Base-by-base conservation (phyloP, 2,797 vertebrate genomes). In the Fistularia tabacaria region DNA sequence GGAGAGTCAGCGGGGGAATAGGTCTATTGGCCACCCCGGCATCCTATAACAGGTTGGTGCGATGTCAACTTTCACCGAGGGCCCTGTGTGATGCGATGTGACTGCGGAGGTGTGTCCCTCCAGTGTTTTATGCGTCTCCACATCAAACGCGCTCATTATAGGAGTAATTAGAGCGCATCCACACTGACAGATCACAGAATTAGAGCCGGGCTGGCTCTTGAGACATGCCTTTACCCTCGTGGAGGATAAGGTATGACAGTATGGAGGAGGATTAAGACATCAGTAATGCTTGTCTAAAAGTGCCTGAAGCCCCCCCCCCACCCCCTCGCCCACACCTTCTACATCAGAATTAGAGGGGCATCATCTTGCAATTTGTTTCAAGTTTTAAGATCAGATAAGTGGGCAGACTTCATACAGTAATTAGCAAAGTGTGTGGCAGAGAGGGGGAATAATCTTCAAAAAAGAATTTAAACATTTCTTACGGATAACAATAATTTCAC, bases 161-260 rank as follows among this genome's bases (percentile, higher is more conserved):
- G 65, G 60, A 82, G 76, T 85, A 83, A 87, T 87, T 83, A 85
- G 81, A 76, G 69, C 76, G 69, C 66, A 60, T 10, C 51, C 51
- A 54, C 69, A 61, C 52, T 12, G 59, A 71, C 55, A 56, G 46
- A 54, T 50, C 37, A 39, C 62, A 10, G 14, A 80, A 83, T 77
- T 74, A 76, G 79, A 73, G 44, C 25, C 39, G 6, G 55, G 53
- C 48, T 13, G 36, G 15, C 60, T 80, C 84, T 76, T 54, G 46
- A 60, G 82, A 85, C 66, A 57, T 1, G 12, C 15, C 53, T 45
- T 46, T 59, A 54, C 44, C 54, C 54, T 55, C 54, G 25, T 1
- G 50, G 59, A 63, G 51, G 36, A 43, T 25, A 13, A 52, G 14
- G 25, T 49, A 48, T 6, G 14, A 40, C 41, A 46, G 48, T 37